Evolutionary conservation across 1,140 invertebrate species (phyloP), one percentile per base, ranked within the genome.

Genomic region (Pantala flavescens): DNA sequence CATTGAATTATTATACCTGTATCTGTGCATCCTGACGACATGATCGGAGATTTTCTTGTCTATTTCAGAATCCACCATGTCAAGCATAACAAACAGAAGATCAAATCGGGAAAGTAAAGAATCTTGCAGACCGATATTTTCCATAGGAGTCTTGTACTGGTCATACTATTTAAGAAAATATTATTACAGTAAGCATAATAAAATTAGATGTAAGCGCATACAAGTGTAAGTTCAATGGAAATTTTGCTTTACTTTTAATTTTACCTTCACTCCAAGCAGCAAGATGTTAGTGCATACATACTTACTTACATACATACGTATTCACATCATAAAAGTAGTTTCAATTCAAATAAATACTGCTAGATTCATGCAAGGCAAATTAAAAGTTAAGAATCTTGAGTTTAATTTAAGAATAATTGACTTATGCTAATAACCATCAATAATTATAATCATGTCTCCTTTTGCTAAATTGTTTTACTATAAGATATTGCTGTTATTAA

Each of bases 81-180:
- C 98, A 78, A 99, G 83, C 86, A 99, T 92, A 76, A 99, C 97
- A 81, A 99, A 99, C 3, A 99, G 85, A 75, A 99, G 86, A 89
- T 99, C 98, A 84, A 99, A 99, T 89, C 98, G 95, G 16, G 97
- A 99, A 0, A 99, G 84, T 42, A 99, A 82, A 0, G 98, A 99
- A 85, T 99, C 98, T 84, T 99, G 98, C 23, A 97, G 84, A 0
- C 96, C 97, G 81, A 99, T 99, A 84, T 99, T 99, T 82, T 99
- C 97, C 97, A 99, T 99, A 0, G 98, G 98, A 0, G 96, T 96
- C 84, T 98, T 99, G 84, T 97, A 99, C 81, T 96, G 94, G 85
- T 99, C 95, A 80, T 99, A 99, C 92, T 95, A 82, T 19, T 86
- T 84, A 79, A 78, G 77, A 71, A 23, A 63, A 36, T 73, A 71